Evolutionary conservation across 2,888 invertebrate species (phyloP), one percentile per base, ranked within the genome.

Genomic region (Metacarcinus magister): DNA sequence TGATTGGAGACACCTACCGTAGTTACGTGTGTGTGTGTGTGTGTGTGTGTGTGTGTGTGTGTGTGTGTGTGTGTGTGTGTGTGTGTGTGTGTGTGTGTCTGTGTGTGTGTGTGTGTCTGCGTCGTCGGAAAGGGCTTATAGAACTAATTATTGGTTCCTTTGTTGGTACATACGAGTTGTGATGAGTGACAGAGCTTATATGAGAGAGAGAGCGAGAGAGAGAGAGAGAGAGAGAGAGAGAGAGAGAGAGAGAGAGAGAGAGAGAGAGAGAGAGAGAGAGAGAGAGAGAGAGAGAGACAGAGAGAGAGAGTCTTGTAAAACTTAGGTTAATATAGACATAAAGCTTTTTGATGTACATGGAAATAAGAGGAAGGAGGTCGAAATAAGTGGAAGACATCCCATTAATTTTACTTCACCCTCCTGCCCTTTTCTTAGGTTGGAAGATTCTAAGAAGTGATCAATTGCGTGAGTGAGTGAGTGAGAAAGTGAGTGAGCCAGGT

Each of bases 1-100:
- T 82, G 82, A 82, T 82, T 82, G 82, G 28, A 82, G 82, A 82
- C 82, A 82, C 82, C 82, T 82, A 82, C 82, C 28, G 28, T 82
- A 32, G 32, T 82, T 82, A n/a, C n/a, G 82, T 82, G 32, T 82
- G 32, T 82, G 82, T 82, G 82, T 82, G 67, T 82, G 82, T 82
- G 82, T 82, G 82, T 82, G 82, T 82, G 82, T 82, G 82, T 82
- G 82, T 82, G 82, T 82, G 67, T 82, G 82, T 82, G 82, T 82
- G 82, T 82, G 82, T 82, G 82, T 32, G 32, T 3, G 82, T 32
- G 75, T 75, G 75, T 75, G 75, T 75, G 75, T 75, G 75, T 75
- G 75, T 75, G 75, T 75, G 75, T 75, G 75, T 75, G 75, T 75
- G 75, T 75, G 75, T 75, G 75, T 75, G 75, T 75, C 28, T 75